Base-by-base conservation (phyloP, 2,888 invertebrate species). In the Pantelozetes paolii region DNA sequence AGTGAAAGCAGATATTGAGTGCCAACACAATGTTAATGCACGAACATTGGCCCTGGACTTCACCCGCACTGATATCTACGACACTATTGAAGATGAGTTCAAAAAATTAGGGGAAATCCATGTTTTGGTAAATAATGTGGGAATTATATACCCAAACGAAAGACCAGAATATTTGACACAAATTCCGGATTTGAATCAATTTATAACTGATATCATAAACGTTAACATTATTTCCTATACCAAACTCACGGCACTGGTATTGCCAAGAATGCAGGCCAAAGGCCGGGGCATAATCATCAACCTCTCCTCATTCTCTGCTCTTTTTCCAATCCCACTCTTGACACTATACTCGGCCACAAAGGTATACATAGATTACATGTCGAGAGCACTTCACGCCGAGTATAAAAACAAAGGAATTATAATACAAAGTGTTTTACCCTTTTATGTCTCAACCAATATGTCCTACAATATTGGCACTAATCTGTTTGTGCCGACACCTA, bases 271-370 rank as follows among this genome's bases (percentile, higher is more conserved):
- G 93, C 88, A 88, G 59, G 50, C 50, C 73, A 81, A 81, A 72
- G 86, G 88, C 1, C 85, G 85, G 71, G 95, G 95, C 0, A 93
- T 93, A 0, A 87, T 95, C 69, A 90, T 95, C 36, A 94, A 94
- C 81, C 86, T 95, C 18, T 92, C 94, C 0, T 94, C 94, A 91
- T 91, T 91, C 1, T 89, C 94, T 0, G 93, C 93, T 81, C 83
- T 90, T 72, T 90, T 91, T 81, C 92, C 94, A 0, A 82, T 92
- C 76, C 94, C 95, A 0, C 84, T 92, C 70, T 90, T 94, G 89
- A 88, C 92, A 0, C 89, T 94, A 0, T 95, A 95, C 82, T 90
- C 91, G 0, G 94, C 94, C 0, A 89, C 91, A 2, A 95, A 95
- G 86, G 90, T 75, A 18, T 79, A 78, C 69, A 76, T 83, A 18